Evolutionary conservation across 2,888 invertebrate species (phyloP), one percentile per base, ranked within the genome.

Genomic region (Mellilla xanthometata): DNA sequence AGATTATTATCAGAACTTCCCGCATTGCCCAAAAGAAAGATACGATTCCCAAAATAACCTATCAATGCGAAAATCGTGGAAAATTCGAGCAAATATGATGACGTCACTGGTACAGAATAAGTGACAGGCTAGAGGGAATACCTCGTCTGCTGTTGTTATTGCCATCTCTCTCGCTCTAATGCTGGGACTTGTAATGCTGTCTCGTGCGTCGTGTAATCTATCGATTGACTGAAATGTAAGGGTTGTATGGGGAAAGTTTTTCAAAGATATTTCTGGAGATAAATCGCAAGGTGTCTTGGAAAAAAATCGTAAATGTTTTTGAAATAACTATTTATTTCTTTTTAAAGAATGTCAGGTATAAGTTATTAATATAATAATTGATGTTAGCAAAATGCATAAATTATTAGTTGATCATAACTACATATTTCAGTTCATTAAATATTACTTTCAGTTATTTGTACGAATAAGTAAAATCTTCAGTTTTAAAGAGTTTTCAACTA

Each of bases 141-240:
- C 33, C 39, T 39, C 34, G 24, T 28, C 34, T 9, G 12, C 28
- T 30, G 48, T 52, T 34, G 24, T 50, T 42, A 12, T 46, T n/a
- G 38, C 45, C 8, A 12, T 67, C 67, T 56, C 59, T 22, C 29
- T 72, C 61, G 34, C 46, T 27, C 67, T 2, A 31, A 39, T 31
- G 38, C 50, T 47, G 28, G 13, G n/a, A 13, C 19, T 48, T 40
- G 53, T 68, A 54, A 50, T 24, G 51, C 54, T 56, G 41, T 64
- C 54, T 66, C 65, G 54, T 23, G 36, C 55, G 56, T 50, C 49
- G 56, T 60, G 60, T 63, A 56, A 68, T 58, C 66, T 65, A 76
- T 74, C 68, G 71, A 70, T 72, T 69, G 61, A 61, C 54, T 56
- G 32, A 27, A 30, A 31, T 40, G 32, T 31, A 12, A 33, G 28